Conservation (phyloP, 92 coral and sea anemone species). For the Palythoa grandiflora region DNA sequence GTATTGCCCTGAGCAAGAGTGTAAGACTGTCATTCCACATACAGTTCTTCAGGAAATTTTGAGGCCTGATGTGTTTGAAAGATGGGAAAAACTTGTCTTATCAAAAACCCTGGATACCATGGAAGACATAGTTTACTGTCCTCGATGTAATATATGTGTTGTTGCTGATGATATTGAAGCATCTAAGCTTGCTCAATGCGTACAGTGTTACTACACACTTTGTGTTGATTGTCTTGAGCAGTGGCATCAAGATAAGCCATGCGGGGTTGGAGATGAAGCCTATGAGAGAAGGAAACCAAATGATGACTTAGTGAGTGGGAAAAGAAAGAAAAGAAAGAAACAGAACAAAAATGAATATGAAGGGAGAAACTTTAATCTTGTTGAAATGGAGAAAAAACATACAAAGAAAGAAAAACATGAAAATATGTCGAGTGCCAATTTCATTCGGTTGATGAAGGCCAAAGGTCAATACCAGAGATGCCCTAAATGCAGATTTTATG, state of each 20-base stretch:
- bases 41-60: slow-evolving; percentile 77
- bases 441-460: slow-evolving; percentile 71
- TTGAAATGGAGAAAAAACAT: not conserved
- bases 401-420: slow-evolving; percentile 36
- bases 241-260: slow-evolving; percentile 86
- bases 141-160: slow-evolving; percentile 88
- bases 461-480: slow-evolving; percentile 82
- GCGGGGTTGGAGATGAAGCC: slow-evolving; percentile 65
- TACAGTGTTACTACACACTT: slow-evolving; percentile 83
- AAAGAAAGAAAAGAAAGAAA: slow-evolving; percentile 47
- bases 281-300: slow-evolving; percentile 40
- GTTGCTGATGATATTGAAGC: slow-evolving; percentile 83
- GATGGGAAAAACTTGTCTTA: slow-evolving; percentile 89
- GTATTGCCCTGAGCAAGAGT: slow-evolving; percentile 81
- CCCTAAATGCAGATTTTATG: slow-evolving; percentile 84
- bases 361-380: slow-evolving; percentile 13
- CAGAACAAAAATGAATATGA: not conserved
- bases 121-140: slow-evolving; percentile 92
- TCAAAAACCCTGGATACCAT: slow-evolving; percentile 86
- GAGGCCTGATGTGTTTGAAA: slow-evolving; percentile 69
- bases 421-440: slow-evolving; percentile 58
- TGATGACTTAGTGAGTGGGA: not conserved
- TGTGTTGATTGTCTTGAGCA: slow-evolving; percentile 90
- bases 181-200: slow-evolving; percentile 90
- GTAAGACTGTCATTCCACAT: slow-evolving; percentile 77